Conservation (phyloP, 2,797 vertebrate genomes). For the Fistularia tabacaria region DNA sequence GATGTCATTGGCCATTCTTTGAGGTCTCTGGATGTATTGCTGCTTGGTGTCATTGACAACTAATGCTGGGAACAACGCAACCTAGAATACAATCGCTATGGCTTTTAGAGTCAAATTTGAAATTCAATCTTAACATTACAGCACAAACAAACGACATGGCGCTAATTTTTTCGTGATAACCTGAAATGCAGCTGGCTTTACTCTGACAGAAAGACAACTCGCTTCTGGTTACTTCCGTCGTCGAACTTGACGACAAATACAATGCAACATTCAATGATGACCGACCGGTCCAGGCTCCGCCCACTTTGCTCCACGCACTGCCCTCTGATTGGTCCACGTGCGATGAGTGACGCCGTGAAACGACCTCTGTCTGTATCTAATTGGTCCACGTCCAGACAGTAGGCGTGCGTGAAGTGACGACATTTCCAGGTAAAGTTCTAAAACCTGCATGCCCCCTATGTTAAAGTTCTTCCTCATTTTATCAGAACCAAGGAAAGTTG, state of each 20-base stretch:
- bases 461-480: too few species aligned
- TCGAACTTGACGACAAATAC: neutral
- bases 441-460: too few species aligned
- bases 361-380: slow-evolving; percentile 35
- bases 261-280: slow-evolving; percentile 16
- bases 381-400: slow-evolving; percentile 74
- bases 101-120: too few species aligned
- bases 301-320: slow-evolving; percentile 48
- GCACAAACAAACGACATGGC: too few species aligned
- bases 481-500: too few species aligned
- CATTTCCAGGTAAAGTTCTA: slow-evolving; percentile 21
- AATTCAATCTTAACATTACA: too few species aligned
- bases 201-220: slow-evolving; percentile 26
- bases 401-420: slow-evolving; percentile 38
- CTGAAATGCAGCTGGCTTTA: slow-evolving; percentile 12
- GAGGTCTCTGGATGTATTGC: too few species aligned
- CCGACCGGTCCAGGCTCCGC: slow-evolving; percentile 31
- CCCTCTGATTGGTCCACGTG: slow-evolving; percentile 75
- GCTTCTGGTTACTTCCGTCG: neutral
- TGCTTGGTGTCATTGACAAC: too few species aligned
- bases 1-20: too few species aligned
- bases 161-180: too few species aligned
- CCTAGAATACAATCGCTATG: too few species aligned
- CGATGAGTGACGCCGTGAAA: slow-evolving; percentile 25
- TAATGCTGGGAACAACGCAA: too few species aligned